A percentile compares a stretch with the other conserved stretches of the same genome.
Evolutionary conservation across 2,888 invertebrate species (phyloP).

Genomic region (Bimastos eiseni): DNA sequence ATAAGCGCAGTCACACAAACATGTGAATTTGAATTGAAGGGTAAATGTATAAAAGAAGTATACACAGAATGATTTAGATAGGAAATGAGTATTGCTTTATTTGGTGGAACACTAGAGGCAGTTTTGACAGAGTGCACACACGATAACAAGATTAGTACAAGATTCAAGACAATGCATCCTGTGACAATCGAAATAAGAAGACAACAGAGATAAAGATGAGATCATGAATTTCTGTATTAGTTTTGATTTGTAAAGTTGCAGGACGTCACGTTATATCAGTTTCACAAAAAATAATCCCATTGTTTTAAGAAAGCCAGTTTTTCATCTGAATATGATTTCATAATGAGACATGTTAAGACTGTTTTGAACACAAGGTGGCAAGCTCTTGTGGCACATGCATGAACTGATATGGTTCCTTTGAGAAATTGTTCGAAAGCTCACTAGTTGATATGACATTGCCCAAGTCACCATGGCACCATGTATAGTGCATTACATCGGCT

Average conservation of each 20-base stretch:
- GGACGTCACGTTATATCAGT: not conserved
- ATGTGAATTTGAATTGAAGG: not conserved
- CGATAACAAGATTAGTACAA: not conserved
- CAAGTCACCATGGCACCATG: not conserved
- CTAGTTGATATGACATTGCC: not conserved
- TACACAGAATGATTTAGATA: not conserved
- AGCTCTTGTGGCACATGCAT: not conserved
- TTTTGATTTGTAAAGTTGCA: not conserved
- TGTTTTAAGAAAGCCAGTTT: not conserved
- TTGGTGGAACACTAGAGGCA: not conserved
- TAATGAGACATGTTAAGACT: not conserved
- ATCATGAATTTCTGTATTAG: not conserved
- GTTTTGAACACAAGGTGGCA: not conserved
- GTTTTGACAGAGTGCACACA: not conserved
- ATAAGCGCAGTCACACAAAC: too few relatives aligned
- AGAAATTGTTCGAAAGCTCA: not conserved
- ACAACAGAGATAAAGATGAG: not conserved
- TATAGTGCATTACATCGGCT: too few relatives aligned
- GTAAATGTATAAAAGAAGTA: not conserved
- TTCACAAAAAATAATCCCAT: not conserved
- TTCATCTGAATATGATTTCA: slow-evolving; percentile 8
- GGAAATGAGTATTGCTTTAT: not conserved
- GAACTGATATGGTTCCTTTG: not conserved
- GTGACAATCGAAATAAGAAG: not conserved
- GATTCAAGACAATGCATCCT: not conserved